Evolutionary conservation across 2,797 vertebrate species (phyloP), one percentile per base, ranked within the genome.

Genomic region (Novumbra hubbsi): DNA sequence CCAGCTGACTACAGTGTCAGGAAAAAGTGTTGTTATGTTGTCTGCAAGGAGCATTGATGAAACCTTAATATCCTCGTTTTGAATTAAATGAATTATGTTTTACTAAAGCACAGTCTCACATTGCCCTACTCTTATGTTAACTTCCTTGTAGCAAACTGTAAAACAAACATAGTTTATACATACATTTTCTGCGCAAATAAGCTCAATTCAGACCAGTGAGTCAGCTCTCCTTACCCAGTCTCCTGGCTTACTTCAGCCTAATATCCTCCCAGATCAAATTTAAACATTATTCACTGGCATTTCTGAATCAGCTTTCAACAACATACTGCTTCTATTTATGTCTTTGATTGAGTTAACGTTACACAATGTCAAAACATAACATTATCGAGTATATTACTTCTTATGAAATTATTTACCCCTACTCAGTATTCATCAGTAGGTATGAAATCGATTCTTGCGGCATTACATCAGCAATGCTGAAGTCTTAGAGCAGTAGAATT

Each of bases 261-360:
- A 85, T 84, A 85, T 82, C 80, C 83, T 76, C 71, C 52, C 5
- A 79, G 78, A 81, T 83, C 81, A 85, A 83, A 83, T 76, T 70
- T 73, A 80, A 83, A 83, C 84, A 80, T 84, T 85, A 83, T 84
- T 86, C 82, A 81, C 74, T 78, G 79, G 80, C 73, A 83, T 84
- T 73, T 77, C 74, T 80, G 84, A 83, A 85, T 85, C 85, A 83
- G 83, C 80, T 87, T 86, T 87, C 71, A 85, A 85, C 85, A 79
- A 74, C 52, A 68, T 81, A 80, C 79, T 81, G 84, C 87, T 87
- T 82, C 74, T 81, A 75, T 85, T 78, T 71, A 38, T 32, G 75
- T 78, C 70, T 45, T 72, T 83, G 83, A 85, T 80, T 84, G 84
- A 84, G 79, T 84, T 76, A 80, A 78, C 65, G 72, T 85, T 85